Evolutionary conservation across 2,797 vertebrate genomes (phyloP), one percentile per base, ranked within the genome.

Genomic region (Anabas testudineus): DNA sequence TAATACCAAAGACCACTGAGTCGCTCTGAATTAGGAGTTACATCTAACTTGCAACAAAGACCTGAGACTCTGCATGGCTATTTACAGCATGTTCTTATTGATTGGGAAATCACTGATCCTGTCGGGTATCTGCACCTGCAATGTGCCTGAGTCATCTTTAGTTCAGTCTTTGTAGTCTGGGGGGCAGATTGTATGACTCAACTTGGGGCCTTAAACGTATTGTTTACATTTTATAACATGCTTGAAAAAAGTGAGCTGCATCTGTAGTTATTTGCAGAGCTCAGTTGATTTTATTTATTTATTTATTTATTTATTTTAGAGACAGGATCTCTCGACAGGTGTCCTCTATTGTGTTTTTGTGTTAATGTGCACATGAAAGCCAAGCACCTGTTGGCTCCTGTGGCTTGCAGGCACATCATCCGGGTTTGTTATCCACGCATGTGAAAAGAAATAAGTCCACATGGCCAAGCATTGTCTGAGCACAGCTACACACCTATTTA

Each of bases 361-460:
- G 53, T 56, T 73, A 39, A 48, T 37, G 16, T 18, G 18, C 42
- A 42, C 41, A 39, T 59, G 32, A 78, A 81, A 76, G 39, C 18
- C 32, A 46, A 66, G 47, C 47, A 74, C 59, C 32, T 28, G 49
- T 37, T 13, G 34, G n/a, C 55, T 16, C 19, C 36, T 67, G 64
- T 70, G 54, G 37, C 54, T 60, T 19, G 19, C 34, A 53, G 13
- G 21, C 24, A 34, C n/a, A 13, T 41, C 1, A 2, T 52, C 42
- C 21, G 21, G 7, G 22, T 32, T 51, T 58, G 45, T 63, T 19
- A 43, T 39, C 51, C 15, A 3, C 30, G 56, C 67, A 47, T 54
- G 32, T 52, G 37, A 73, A 43, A 9, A 7, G 12, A 16, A 56
- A 45, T 21, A 28, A 55, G 43, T 74, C 49, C 7, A 57, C 49